phyloP scores from a whole-genome alignment of 2,113 vertebrate genomes.

The Cryptoleucopteryx plumbea region DNA sequence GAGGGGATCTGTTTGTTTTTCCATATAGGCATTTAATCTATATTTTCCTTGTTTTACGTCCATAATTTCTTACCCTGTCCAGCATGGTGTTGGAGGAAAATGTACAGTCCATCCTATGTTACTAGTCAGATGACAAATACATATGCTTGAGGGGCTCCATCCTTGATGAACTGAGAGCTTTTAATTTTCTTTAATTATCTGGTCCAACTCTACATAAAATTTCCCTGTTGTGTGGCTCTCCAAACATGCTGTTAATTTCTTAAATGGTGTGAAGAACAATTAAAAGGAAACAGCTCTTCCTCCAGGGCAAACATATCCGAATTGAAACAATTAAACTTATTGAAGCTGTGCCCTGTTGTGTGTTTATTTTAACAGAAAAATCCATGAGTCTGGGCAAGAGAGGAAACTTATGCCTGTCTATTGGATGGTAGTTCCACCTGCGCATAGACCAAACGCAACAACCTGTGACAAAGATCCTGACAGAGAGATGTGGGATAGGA shows the following conservation, averaged over 20 bases:
- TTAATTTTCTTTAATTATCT: not conserved
- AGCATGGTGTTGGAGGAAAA: not conserved
- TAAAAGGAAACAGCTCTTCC: not conserved
- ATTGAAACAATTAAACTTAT: not conserved
- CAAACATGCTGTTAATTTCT: not conserved
- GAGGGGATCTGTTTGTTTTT: not conserved
- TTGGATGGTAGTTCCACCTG: constrained; percentile 43
- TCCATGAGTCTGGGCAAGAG: constrained; percentile 41
- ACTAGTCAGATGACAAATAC: not conserved
- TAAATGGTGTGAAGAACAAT: not conserved
- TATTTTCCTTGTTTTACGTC: not conserved
- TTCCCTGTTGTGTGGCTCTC: not conserved
- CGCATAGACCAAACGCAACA: not conserved
- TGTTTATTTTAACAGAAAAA: constrained; percentile 59
- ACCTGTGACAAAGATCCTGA: not conserved
- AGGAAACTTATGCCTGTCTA: constrained; percentile 36
- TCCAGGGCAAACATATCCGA: not conserved
- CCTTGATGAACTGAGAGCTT: not conserved
- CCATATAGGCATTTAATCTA: not conserved
- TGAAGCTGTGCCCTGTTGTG: not conserved
- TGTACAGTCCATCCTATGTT: not conserved
- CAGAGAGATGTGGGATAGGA: not conserved
- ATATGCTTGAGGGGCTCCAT: not conserved
- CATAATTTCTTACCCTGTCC: not conserved
- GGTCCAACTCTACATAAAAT: not conserved